phyloP scores from a whole-genome alignment of 2,888 invertebrate genomes.

The Bombyx huttoni region DNA sequence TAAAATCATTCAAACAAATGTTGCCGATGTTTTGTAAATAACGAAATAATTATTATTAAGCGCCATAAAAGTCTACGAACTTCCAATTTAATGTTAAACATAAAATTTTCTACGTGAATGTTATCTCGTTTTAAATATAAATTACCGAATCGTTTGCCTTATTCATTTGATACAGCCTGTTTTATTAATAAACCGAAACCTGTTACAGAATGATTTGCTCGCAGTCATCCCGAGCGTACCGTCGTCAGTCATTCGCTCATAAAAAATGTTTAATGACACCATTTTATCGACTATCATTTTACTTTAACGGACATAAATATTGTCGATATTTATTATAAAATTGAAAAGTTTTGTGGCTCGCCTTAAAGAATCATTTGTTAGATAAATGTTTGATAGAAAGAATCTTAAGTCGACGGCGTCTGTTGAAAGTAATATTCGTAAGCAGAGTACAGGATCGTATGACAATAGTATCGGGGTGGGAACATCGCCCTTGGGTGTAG shows the following conservation, averaged over 20 bases:
- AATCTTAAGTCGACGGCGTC: conserved; percentile 12
- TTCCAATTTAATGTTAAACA: conserved; percentile 29
- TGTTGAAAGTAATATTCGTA: conserved; percentile 24
- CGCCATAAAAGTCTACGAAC: conserved; percentile 24
- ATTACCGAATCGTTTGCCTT: conserved; percentile 19
- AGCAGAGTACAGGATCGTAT: conserved; percentile 21
- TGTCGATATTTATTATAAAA: conserved; percentile 12
- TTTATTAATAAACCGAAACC: conserved; percentile 28
- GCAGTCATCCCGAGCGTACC: conserved; percentile 8
- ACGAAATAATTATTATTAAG: conserved; percentile 32
- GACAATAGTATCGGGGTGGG: conserved; percentile 30
- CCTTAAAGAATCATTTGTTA: neutral
- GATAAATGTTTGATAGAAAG: conserved; percentile 5
- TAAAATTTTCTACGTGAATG: conserved; percentile 22
- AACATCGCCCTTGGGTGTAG: conserved; percentile 30
- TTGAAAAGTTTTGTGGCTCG: conserved; percentile 3
- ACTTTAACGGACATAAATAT: conserved; percentile 22
- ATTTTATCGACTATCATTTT: conserved; percentile 19
- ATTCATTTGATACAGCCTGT: conserved; percentile 20
- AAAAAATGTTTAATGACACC: conserved; percentile 30
- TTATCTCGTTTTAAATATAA: conserved; percentile 30
- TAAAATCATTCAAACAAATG: conserved; percentile 23
- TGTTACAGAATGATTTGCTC: conserved; percentile 29
- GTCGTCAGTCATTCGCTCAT: conserved; percentile 23
- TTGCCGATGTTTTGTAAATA: conserved; percentile 29